phyloP scores from a whole-genome alignment of 2,888 invertebrate species.

The Drosophila koepferae region DNA sequence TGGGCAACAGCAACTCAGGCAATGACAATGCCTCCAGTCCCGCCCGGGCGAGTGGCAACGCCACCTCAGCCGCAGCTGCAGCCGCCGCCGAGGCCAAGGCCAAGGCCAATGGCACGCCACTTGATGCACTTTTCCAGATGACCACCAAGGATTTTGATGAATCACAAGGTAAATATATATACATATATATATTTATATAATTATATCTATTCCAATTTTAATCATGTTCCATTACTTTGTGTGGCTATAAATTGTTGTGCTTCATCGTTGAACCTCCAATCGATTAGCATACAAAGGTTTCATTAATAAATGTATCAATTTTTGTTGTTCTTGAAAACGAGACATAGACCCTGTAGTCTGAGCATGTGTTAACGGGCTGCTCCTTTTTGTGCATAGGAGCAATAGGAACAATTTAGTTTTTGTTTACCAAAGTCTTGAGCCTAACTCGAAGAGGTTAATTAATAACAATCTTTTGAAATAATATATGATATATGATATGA shows the following conservation, averaged over 20 bases:
- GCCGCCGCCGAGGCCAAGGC: constrained; percentile 83
- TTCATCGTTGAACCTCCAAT: constrained; percentile 17
- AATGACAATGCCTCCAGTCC: constrained; percentile 48
- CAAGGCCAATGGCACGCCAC: constrained; percentile 90
- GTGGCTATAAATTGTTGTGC: constrained; percentile 23
- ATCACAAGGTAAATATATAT: constrained; percentile 89
- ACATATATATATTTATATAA: background rate
- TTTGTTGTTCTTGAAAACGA: constrained; percentile 26
- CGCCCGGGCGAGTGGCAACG: constrained; percentile 30
- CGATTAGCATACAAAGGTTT: constrained; percentile 20
- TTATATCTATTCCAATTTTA: constrained; percentile 1
- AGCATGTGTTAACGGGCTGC: background rate
- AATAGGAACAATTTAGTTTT: too few species aligned
- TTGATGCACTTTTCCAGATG: constrained; percentile 98
- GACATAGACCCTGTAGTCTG: background rate
- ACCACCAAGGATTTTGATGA: constrained; percentile 98
- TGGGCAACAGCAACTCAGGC: constrained; percentile 45
- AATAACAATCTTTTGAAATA: too few species aligned
- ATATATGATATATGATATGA: too few species aligned
- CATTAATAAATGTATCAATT: constrained; percentile 62
- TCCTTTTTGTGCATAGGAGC: too few species aligned
- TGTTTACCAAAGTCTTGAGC: too few species aligned
- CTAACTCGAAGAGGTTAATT: too few species aligned
- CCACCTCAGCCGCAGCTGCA: constrained; percentile 36
- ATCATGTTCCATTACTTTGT: constrained; percentile 12